Evolutionary conservation across 2,797 vertebrate genomes (phyloP).

Genomic region (Hipposideros larvatus): DNA sequence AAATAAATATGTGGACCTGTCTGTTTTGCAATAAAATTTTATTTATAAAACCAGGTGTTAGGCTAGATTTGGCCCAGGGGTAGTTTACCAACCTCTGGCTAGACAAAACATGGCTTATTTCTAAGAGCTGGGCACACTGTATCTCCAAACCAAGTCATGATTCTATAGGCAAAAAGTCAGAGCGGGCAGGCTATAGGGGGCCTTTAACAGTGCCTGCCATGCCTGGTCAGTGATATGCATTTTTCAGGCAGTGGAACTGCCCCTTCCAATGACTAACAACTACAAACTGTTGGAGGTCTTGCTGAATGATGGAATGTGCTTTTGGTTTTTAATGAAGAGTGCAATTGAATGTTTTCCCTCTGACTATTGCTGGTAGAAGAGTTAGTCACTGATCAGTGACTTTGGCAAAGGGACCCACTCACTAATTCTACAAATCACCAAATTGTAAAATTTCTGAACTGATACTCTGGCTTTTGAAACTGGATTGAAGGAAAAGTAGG

Average conservation of each 20-base stretch:
- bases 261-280: background rate
- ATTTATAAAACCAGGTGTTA: background rate
- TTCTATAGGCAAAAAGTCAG: background rate
- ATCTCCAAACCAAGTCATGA: background rate
- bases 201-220: background rate
- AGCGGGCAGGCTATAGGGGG: background rate
- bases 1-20: background rate
- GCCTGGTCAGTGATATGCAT: background rate
- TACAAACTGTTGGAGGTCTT: background rate
- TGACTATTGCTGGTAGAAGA: background rate
- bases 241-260: background rate
- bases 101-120: background rate
- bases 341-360: background rate
- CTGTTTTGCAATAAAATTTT: background rate
- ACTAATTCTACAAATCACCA: background rate
- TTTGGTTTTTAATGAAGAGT: background rate
- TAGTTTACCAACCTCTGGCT: background rate
- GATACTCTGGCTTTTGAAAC: conserved; percentile 9
- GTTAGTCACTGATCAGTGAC: background rate
- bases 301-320: background rate
- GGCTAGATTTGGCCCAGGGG: background rate
- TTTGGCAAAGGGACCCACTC: background rate
- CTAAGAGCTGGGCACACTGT: background rate
- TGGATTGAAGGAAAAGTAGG: background rate
- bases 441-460: background rate